Percentiles rank a stretch among this genome's conserved stretches.
These are phyloP conservation scores for Ips typographus DNA, from an alignment of 1,140 invertebrate species.

Conservation along the genomic window DNA sequence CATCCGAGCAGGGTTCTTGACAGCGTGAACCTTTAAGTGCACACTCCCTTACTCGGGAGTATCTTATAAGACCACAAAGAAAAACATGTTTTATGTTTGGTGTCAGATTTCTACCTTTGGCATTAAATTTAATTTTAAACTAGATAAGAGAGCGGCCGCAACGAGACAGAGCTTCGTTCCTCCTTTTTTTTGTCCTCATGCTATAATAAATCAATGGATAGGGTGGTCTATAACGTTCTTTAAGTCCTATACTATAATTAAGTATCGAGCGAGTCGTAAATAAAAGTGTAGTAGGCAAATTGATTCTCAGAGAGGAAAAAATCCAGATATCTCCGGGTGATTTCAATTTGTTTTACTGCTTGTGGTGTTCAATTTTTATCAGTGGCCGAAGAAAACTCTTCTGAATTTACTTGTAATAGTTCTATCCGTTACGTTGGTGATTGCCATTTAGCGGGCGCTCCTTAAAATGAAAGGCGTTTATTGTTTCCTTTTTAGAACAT, in stretches of 20 bases:
- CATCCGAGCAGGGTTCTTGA: constrained; percentile 1
- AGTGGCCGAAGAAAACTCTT: no score
- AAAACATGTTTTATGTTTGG: constrained; percentile 15
- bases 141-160: constrained; percentile 8
- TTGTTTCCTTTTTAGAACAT: no score
- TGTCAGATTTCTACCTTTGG: constrained; percentile 17
- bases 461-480: no score
- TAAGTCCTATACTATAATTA: constrained; percentile 11
- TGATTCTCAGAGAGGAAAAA: no score
- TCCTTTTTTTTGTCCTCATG: neutral
- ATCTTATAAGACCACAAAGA: constrained; percentile 16
- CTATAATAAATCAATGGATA: constrained; percentile 8
- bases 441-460: no score
- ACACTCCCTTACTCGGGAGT: constrained; percentile 8
- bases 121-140: constrained; percentile 22
- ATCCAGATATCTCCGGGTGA: no score
- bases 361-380: no score
- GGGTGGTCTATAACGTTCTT: constrained; percentile 9
- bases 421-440: no score
- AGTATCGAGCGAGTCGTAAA: neutral
- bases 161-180: neutral
- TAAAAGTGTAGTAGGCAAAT: no score
- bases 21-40: constrained; percentile 3
- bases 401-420: no score
- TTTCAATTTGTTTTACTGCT: no score